Evolutionary conservation across 2,797 vertebrate species (phyloP).

Genomic region (Tapera naevia): DNA sequence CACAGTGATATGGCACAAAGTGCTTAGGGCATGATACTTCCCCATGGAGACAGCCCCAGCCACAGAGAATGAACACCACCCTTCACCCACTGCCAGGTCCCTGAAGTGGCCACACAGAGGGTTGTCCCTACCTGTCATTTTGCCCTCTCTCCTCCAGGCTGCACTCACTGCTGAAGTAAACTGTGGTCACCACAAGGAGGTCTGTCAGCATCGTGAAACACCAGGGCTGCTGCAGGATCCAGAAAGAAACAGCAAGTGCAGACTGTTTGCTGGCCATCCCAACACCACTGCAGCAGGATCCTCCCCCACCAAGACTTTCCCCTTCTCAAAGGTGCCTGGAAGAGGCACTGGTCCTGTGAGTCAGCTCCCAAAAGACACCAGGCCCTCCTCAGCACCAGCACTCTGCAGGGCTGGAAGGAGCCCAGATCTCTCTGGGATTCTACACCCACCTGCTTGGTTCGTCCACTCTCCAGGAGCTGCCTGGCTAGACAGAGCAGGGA

Average conservation of each 20-base stretch:
- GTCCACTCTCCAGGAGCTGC: slow-evolving; percentile 73
- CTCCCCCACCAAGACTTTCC: background rate
- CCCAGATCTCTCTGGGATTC: background rate
- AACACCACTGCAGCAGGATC: fast-evolving
- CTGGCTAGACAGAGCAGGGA: slow-evolving; percentile 79
- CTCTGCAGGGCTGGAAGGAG: background rate
- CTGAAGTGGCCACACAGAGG: background rate
- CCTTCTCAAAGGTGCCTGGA: background rate
- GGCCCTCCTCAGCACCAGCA: background rate
- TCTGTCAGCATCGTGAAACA: slow-evolving; percentile 76
- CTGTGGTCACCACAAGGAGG: slow-evolving; percentile 75
- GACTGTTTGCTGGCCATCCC: background rate
- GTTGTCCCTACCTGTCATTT: slow-evolving; percentile 74
- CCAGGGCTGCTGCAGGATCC: slow-evolving; percentile 78
- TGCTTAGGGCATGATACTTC: background rate
- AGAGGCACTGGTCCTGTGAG: background rate
- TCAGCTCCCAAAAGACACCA: background rate
- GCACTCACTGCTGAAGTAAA: slow-evolving; percentile 81
- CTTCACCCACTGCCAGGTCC: background rate
- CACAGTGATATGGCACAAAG: background rate
- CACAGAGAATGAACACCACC: background rate
- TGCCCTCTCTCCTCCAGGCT: slow-evolving; percentile 74
- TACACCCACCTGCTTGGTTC: slow-evolving; percentile 77
- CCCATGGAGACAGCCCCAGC: background rate
- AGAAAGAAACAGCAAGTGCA: background rate